These are phyloP conservation scores for Paramormyrops hopkinsi DNA, from an alignment of 2,797 vertebrate genomes.

Conservation along the genomic window DNA sequence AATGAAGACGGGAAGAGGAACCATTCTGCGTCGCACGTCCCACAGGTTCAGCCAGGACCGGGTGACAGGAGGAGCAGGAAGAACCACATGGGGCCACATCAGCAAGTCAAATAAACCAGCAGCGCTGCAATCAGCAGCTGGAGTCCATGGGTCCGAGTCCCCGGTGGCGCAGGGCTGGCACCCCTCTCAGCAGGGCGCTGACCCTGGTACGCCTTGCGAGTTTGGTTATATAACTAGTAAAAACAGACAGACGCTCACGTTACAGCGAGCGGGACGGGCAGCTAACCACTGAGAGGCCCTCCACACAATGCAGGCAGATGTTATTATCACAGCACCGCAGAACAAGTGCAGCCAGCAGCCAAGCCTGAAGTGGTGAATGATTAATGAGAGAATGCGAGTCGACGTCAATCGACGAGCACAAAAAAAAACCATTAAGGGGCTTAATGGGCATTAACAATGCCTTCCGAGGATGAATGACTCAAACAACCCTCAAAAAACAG, in stretches of 20 bases:
- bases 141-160: background rate
- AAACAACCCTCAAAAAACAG: background rate
- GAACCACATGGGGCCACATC: background rate
- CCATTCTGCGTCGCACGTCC: background rate
- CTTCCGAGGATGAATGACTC: background rate
- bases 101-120: background rate
- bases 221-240: background rate
- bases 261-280: background rate
- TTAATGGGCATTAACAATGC: background rate
- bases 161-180: background rate
- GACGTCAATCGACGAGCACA: background rate
- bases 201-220: background rate
- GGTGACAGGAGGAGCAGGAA: background rate
- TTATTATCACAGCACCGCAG: background rate
- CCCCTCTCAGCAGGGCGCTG: background rate
- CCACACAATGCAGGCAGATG: background rate
- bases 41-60: background rate
- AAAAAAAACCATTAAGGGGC: background rate
- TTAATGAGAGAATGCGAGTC: conserved; percentile 4
- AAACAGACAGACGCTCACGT: background rate
- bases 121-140: background rate
- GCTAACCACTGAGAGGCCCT: background rate
- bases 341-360: background rate
- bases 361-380: background rate
- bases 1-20: background rate